A percentile compares a stretch with the other conserved stretches of the same genome.
Evolutionary conservation across 1,140 invertebrate genomes (phyloP).

Genomic region (Drosophila seguyi): DNA sequence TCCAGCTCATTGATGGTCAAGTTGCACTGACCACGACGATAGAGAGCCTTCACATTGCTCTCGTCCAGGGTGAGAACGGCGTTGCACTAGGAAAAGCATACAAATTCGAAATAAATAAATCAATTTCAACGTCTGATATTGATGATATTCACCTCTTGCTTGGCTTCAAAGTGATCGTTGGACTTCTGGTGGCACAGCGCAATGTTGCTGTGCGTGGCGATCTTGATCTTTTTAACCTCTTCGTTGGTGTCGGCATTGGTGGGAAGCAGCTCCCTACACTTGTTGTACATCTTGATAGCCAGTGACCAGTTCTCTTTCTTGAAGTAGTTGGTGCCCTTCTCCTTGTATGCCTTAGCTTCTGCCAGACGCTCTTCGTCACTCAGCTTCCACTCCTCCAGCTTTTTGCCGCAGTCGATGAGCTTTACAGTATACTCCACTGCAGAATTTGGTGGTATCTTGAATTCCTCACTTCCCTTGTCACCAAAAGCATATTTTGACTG

Average conservation of each 20-base stretch:
- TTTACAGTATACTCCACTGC: conserved; percentile 93
- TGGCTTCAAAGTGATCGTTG: conserved; percentile 90
- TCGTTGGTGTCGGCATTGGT: conserved; percentile 76
- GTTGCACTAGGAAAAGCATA: conserved; percentile 60
- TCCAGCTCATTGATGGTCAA: conserved; percentile 92
- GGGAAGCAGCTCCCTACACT: conserved; percentile 87
- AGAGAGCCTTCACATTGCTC: conserved; percentile 95
- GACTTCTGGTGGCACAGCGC: conserved; percentile 94
- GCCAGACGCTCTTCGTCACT: conserved; percentile 92
- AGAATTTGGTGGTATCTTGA: conserved; percentile 92
- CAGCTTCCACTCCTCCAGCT: conserved; percentile 93
- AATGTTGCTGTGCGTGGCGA: conserved; percentile 93
- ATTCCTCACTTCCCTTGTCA: conserved; percentile 88
- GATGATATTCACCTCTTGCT: conserved; percentile 86
- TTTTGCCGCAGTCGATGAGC: conserved; percentile 93
- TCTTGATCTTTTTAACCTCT: conserved; percentile 86
- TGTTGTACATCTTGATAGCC: conserved; percentile 96
- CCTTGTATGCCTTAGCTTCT: conserved; percentile 93
- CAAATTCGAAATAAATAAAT: not conserved
- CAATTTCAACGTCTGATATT: conserved; percentile 65
- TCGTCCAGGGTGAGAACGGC: conserved; percentile 88
- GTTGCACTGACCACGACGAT: conserved; percentile 94
- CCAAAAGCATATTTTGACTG: conserved; percentile 94
- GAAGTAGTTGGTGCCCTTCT: conserved; percentile 96
- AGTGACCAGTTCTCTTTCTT: conserved; percentile 91